Conservation (phyloP, 2,113 vertebrate species). For the Smithornis capensis region DNA sequence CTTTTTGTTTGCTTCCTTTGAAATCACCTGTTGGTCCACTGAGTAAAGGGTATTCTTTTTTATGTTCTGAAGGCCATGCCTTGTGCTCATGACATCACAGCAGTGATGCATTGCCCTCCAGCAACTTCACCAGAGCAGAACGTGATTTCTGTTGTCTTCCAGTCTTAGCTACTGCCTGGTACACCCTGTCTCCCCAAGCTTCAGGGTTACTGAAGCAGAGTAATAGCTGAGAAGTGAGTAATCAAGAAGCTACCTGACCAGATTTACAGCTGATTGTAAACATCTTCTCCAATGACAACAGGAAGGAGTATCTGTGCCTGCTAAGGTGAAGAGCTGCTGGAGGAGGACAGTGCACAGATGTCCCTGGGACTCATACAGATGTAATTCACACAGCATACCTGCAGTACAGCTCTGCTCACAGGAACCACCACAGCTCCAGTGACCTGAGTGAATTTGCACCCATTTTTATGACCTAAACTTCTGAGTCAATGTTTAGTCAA, state of each 20-base stretch:
- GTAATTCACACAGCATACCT: not conserved
- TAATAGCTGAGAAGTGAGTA: conserved; percentile 61
- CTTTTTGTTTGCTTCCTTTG: not conserved
- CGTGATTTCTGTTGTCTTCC: not conserved
- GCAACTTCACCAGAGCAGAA: conserved; percentile 29
- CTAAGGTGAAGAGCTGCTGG: not conserved
- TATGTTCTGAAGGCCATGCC: not conserved
- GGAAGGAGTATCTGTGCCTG: not conserved
- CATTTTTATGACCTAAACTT: not conserved
- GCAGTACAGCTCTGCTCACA: not conserved
- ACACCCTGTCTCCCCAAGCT: not conserved
- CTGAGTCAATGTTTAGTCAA: not conserved
- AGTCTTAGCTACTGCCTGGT: not conserved
- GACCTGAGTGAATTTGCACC: not conserved
- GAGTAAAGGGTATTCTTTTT: not conserved
- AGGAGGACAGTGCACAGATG: not conserved
- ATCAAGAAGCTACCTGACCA: conserved; percentile 47
- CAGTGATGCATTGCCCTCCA: not conserved
- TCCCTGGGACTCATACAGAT: not conserved
- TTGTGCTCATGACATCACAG: not conserved
- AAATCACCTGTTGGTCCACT: not conserved
- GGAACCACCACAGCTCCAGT: not conserved
- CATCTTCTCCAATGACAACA: not conserved
- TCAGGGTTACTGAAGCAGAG: conserved; percentile 29
- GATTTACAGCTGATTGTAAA: conserved; percentile 19